These are phyloP conservation scores for Sebastiscus tertius DNA, from an alignment of 2,797 vertebrate genomes.

Conservation along the genomic window DNA sequence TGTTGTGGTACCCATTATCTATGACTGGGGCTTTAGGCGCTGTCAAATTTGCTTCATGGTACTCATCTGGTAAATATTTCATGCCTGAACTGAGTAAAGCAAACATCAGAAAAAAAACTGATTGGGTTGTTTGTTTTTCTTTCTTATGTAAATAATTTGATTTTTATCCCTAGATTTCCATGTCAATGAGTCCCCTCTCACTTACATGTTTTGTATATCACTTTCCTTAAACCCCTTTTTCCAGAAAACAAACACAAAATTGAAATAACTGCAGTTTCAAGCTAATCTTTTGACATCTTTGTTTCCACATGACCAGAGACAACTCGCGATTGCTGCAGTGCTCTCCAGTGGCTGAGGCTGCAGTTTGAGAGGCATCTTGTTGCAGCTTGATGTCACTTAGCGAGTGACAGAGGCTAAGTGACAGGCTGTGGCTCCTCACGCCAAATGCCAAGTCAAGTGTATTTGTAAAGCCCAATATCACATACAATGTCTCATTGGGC, in stretches of 20 bases:
- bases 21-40: no score
- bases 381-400: conserved; percentile 46
- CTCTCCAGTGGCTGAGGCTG: conserved; percentile 22
- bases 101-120: neutral
- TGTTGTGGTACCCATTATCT: no score
- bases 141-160: neutral
- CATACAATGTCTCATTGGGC: conserved; percentile 13
- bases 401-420: conserved; percentile 53
- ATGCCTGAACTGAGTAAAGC: conserved; percentile 14
- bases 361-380: conserved; percentile 28
- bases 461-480: conserved; percentile 34
- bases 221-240: neutral
- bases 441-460: conserved; percentile 46
- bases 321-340: neutral
- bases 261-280: neutral
- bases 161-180: neutral
- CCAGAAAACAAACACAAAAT: neutral
- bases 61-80: conserved; percentile 20
- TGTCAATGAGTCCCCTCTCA: neutral
- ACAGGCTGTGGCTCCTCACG: conserved; percentile 39
- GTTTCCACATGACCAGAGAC: neutral
- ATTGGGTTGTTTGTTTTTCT: conserved; percentile 2
- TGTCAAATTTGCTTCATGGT: no score
- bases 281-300: neutral
- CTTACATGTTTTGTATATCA: neutral